Base-by-base conservation (phyloP, 2,888 invertebrate species). In the Tortrix viridana region DNA sequence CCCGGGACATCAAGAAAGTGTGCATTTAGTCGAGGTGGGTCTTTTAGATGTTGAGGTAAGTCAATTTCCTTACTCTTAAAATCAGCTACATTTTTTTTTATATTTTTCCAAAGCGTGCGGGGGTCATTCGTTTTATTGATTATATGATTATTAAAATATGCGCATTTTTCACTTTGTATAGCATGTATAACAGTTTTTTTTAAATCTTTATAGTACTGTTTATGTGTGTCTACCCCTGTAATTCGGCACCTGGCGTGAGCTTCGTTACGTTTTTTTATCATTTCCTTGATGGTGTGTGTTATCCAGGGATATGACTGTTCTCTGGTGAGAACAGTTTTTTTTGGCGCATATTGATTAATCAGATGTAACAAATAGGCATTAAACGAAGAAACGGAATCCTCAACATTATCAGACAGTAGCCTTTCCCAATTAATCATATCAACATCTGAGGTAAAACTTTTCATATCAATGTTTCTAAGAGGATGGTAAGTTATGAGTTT, bases 61-160 rank as follows among this genome's bases (percentile, higher is more conserved):
- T 57, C 60, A 3, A 37, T 12, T 32, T 49, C 18, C 0, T 18
- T n/a, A 16, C n/a, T 19, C n/a, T 58, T 50, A 6, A 22, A 47
- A 5, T 44, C 52, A 5, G 50, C 22, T 16, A 68, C 37, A 9
- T 41, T 52, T 20, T 18, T 16, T 53, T 66, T 68, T 5, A 68
- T 22, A 26, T 68, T 60, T 20, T 55, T 60, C 68, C 68, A 66
- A 1, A 68, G 47, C 4, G 1, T 12, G 22, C 49, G 46, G 7
- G 53, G 65, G 37, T 49, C 43, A 16, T 43, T 23, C 6, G 22
- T 41, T 48, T 56, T 53, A 5, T 32, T 56, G 26, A 64, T 59
- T 18, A 67, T 49, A 12, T 65, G 48, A 18, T 49, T 16, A 26
- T 67, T 32, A 48, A 64, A 67, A 23, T 62, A 65, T 1, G 59